Evolutionary conservation across 1,140 invertebrate species (phyloP).

Genomic region (Diprion similis): DNA sequence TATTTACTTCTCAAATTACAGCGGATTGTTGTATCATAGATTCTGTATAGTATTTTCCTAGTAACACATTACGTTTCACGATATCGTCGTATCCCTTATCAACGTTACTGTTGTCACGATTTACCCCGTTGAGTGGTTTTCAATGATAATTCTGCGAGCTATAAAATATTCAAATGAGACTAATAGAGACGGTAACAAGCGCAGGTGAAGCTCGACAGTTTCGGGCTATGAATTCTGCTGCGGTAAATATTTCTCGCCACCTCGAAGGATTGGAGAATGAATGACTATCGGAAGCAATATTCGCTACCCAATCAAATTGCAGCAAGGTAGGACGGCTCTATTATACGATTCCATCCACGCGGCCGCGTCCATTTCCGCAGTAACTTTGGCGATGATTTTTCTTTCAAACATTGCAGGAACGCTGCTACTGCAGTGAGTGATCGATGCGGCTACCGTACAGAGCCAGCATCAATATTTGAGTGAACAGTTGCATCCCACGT

Average conservation of each 20-base stretch:
- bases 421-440: too few species aligned
- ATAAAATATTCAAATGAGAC: neutral
- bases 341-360: too few species aligned
- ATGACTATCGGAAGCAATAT: neutral
- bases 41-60: too few species aligned
- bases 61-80: slow-evolving; percentile 2
- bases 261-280: neutral
- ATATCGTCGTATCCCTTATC: neutral
- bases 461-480: neutral
- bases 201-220: neutral
- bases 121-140: neutral
- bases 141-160: neutral
- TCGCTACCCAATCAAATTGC: too few species aligned
- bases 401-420: too few species aligned
- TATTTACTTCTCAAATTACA: too few species aligned
- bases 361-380: too few species aligned
- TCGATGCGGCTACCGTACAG: too few species aligned
- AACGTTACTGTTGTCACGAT: neutral
- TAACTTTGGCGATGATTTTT: too few species aligned
- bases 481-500: neutral
- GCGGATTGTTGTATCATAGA: too few species aligned
- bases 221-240: neutral
- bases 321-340: too few species aligned
- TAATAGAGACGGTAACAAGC: neutral
- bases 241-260: neutral